These are phyloP conservation scores for Shinisaurus crocodilurus DNA, from an alignment of 2,113 vertebrate genomes.

Conservation along the genomic window DNA sequence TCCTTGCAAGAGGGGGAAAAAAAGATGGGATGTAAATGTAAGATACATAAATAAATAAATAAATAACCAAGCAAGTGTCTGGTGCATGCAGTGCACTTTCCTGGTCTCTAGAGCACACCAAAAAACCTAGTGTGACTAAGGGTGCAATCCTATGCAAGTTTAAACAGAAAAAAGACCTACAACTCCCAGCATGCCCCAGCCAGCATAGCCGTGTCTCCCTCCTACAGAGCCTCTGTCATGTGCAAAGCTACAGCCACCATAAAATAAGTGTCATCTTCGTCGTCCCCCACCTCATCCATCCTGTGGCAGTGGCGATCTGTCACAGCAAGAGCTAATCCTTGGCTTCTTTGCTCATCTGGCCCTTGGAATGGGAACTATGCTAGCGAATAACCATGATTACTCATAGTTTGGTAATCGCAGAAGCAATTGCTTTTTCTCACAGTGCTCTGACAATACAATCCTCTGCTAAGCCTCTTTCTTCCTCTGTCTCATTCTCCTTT, in stretches of 20 bases:
- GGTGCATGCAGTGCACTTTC: not conserved
- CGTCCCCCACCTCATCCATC: not conserved
- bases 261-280: not conserved
- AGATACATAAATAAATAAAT: not conserved
- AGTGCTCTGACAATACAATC: not conserved
- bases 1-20: too few species aligned
- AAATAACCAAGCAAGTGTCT: not conserved
- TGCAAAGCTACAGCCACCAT: not conserved
- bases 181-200: too few species aligned
- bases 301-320: not conserved
- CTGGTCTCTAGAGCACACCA: not conserved
- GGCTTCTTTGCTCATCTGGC: not conserved
- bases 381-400: not conserved
- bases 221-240: not conserved
- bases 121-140: not conserved
- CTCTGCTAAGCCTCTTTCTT: not conserved
- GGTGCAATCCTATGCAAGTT: too few species aligned
- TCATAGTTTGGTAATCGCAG: not conserved
- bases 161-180: too few species aligned
- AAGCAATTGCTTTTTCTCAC: not conserved
- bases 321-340: not conserved
- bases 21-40: too few species aligned
- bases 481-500: not conserved
- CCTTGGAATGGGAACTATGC: not conserved
- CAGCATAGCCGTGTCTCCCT: too few species aligned